Conservation (phyloP, 2,888 invertebrate genomes). For the Pammene aurita region DNA sequence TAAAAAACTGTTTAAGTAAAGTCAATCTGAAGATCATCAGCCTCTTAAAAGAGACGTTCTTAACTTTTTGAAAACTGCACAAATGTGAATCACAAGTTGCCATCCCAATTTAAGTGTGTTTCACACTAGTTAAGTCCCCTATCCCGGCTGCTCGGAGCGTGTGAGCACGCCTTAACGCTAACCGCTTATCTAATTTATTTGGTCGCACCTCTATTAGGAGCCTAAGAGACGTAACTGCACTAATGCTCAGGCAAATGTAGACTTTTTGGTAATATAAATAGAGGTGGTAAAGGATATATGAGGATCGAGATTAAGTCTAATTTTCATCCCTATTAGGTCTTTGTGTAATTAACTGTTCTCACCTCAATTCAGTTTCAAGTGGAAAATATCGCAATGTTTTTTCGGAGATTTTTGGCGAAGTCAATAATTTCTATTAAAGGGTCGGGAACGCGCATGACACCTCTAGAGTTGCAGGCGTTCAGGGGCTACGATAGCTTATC, state of each 20-base stretch:
- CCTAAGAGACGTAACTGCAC: not conserved
- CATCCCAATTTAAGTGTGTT: not conserved
- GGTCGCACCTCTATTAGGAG: conserved; percentile 26
- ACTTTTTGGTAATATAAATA: not conserved
- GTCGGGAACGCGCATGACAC: too few species aligned
- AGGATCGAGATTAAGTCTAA: not conserved
- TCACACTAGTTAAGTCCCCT: conserved; percentile 30
- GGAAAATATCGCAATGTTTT: conserved; percentile 1
- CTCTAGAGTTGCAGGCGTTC: too few species aligned
- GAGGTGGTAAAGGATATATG: not conserved
- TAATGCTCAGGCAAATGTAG: not conserved
- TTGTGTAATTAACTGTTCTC: conserved; percentile 20
- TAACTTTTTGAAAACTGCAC: too few species aligned
- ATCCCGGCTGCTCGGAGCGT: conserved; percentile 18
- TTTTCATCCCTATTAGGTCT: conserved; percentile 11
- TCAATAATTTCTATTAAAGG: not conserved
- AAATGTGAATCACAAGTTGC: not conserved
- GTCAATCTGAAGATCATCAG: too few species aligned
- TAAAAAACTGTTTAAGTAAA: too few species aligned
- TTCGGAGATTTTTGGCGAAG: not conserved
- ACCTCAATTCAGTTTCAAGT: conserved; percentile 7
- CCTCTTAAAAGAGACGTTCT: too few species aligned
- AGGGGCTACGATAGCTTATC: too few species aligned
- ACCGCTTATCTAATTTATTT: conserved; percentile 36
- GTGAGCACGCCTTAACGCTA: conserved; percentile 30